Evolutionary conservation across 1,140 invertebrate genomes (phyloP).

Genomic region (Parapsyche elsis): DNA sequence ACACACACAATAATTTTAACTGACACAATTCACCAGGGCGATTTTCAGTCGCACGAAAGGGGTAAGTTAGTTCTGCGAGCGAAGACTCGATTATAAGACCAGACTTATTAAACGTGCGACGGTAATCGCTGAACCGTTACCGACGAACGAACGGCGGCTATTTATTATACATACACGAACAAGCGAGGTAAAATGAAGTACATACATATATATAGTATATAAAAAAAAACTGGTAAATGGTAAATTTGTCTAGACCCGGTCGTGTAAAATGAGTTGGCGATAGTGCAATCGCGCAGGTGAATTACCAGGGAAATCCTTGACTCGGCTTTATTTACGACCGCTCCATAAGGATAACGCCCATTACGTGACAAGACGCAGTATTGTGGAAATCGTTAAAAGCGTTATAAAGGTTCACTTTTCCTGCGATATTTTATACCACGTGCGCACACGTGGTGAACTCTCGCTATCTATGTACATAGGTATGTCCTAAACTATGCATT

Average conservation of each 20-base stretch:
- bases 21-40: not conserved
- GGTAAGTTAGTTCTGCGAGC: no score
- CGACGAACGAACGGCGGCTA: not conserved
- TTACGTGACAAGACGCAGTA: constrained; percentile 24
- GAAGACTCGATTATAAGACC: not conserved
- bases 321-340: constrained; percentile 33
- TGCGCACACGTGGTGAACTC: not conserved
- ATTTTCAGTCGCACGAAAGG: not conserved
- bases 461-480: no score
- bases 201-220: not conserved
- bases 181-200: not conserved
- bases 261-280: constrained; percentile 16
- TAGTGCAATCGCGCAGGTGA: constrained; percentile 36
- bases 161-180: not conserved
- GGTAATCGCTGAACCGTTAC: not conserved
- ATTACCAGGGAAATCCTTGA: constrained; percentile 39
- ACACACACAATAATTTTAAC: no score
- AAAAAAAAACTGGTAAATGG: constrained; percentile 5
- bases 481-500: no score
- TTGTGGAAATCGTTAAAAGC: constrained; percentile 20
- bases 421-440: not conserved
- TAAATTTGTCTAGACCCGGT: constrained; percentile 26
- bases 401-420: not conserved
- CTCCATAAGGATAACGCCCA: constrained; percentile 18
- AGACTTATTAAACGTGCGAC: no score